Conservation (phyloP, 2,797 vertebrate species). For the Scomberomorus guttatus region DNA sequence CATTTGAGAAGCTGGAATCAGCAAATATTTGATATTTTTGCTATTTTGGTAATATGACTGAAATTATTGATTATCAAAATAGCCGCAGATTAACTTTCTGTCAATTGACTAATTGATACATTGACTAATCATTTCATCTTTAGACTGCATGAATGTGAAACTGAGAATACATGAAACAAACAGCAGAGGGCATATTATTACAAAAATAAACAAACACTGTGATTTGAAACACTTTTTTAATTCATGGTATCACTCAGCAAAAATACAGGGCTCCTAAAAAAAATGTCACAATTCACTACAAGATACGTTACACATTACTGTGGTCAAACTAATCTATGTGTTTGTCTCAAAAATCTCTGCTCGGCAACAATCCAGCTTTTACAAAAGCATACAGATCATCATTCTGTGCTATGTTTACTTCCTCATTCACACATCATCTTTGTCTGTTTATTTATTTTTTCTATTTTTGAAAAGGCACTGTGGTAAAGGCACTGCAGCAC, state of each 20-base stretch:
- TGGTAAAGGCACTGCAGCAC: constrained; percentile 56
- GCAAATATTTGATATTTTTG: background rate
- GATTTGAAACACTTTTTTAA: constrained; percentile 55
- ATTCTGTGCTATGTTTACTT: background rate
- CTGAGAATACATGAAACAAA: background rate
- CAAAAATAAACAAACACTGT: constrained; percentile 10
- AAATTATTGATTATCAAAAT: too few relatives aligned
- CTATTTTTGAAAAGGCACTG: constrained; percentile 52
- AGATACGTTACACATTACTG: constrained; percentile 40
- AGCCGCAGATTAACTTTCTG: too few relatives aligned
- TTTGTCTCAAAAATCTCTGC: constrained; percentile 7
- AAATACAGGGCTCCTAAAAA: constrained; percentile 43
- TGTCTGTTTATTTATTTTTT: constrained; percentile 9
- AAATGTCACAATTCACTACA: constrained; percentile 36
- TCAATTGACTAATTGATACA: too few relatives aligned
- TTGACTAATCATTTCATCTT: too few relatives aligned
- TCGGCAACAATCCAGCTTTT: background rate
- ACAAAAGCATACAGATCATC: background rate
- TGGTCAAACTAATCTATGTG: constrained; percentile 15
- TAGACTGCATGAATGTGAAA: background rate
- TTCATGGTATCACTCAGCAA: constrained; percentile 50
- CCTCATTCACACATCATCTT: background rate
- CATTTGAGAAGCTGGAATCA: background rate
- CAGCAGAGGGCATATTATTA: background rate
- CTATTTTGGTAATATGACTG: background rate